Conservation (phyloP, 1,140 invertebrate species). For the Cyphomyrmex costatus region DNA sequence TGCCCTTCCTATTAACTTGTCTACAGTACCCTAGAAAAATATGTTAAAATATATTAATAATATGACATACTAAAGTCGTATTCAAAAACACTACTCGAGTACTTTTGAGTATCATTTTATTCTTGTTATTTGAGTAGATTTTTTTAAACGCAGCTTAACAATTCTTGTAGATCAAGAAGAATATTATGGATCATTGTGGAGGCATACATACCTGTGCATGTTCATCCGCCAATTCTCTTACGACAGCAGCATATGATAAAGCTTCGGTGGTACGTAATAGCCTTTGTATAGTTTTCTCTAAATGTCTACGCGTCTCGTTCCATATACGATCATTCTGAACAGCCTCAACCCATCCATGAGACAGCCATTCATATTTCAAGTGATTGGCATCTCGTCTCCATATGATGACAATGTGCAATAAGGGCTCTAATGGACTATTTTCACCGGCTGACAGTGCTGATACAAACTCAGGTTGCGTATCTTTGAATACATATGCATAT, state of each 20-base stretch:
- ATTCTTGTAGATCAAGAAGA: slow-evolving; percentile 1
- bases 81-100: too few relatives aligned
- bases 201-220: slow-evolving; percentile 85
- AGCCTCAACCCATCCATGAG: slow-evolving; percentile 82
- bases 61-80: neutral
- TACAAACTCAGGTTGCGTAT: slow-evolving; percentile 94
- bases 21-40: slow-evolving; percentile 89
- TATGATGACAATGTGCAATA: slow-evolving; percentile 93
- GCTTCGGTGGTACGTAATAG: slow-evolving; percentile 91
- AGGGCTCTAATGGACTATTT: slow-evolving; percentile 88
- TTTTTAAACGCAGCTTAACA: neutral
- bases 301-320: slow-evolving; percentile 91
- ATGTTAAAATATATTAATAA: slow-evolving; percentile 7
- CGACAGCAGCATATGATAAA: slow-evolving; percentile 90
- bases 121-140: too few relatives aligned
- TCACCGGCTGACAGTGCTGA: slow-evolving; percentile 90
- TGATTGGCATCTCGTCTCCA: slow-evolving; percentile 95
- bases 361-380: slow-evolving; percentile 96
- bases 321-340: slow-evolving; percentile 87
- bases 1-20: slow-evolving; percentile 90
- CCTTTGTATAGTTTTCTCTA: slow-evolving; percentile 91
- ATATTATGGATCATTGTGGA: neutral
- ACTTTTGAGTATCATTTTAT: too few relatives aligned
- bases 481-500: slow-evolving; percentile 95
- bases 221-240: slow-evolving; percentile 86